Evolutionary conservation across 2,888 invertebrate species (phyloP).

Genomic region (Mechanitis mazaeus): DNA sequence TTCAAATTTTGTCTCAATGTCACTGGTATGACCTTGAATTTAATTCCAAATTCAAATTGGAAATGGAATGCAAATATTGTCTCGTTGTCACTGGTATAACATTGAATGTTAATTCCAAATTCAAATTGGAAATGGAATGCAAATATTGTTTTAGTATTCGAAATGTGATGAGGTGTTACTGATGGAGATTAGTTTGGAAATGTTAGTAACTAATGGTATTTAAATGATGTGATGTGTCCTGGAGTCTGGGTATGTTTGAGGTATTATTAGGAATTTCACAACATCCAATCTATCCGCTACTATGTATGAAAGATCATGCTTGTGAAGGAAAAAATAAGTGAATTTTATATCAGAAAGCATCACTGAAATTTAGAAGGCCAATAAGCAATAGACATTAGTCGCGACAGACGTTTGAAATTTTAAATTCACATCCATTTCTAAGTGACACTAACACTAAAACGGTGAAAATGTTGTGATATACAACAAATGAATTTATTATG

Average conservation of each 20-base stretch:
- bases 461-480: conserved; percentile 41
- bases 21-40: neutral
- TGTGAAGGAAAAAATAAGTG: conserved; percentile 33
- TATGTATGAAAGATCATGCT: conserved; percentile 52
- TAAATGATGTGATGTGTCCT: conserved; percentile 49
- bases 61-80: too few relatives aligned
- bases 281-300: conserved; percentile 60
- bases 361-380: conserved; percentile 47
- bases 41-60: neutral
- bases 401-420: conserved; percentile 31
- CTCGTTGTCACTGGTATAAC: neutral
- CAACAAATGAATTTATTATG: conserved; percentile 37
- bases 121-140: conserved; percentile 16
- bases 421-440: conserved; percentile 47
- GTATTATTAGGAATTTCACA: conserved; percentile 41
- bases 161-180: conserved; percentile 55
- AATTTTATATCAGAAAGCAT: conserved; percentile 44
- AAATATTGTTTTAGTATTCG: conserved; percentile 1
- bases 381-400: conserved; percentile 47
- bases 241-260: conserved; percentile 45
- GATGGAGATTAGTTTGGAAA: conserved; percentile 49
- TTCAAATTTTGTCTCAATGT: neutral
- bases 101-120: conserved; percentile 1
- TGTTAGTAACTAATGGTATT: conserved; percentile 45
- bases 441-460: conserved; percentile 53